Percentiles rank a stretch among this genome's conserved stretches.
phyloP scores from a whole-genome alignment of 1,140 invertebrate genomes.

The Camponotus pennsylvanicus region DNA sequence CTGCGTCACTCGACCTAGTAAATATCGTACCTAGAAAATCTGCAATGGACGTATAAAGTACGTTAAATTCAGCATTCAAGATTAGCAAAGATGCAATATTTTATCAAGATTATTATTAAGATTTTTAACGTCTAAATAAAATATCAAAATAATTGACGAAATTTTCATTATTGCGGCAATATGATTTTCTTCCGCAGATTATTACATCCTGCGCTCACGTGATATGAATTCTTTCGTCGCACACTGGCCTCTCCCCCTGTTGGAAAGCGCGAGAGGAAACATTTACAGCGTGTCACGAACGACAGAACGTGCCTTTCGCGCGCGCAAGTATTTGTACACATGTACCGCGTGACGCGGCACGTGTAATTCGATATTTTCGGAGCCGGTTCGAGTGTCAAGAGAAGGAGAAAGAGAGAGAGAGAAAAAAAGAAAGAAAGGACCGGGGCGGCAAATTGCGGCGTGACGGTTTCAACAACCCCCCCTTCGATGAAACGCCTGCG shows the following conservation, averaged over 20 bases:
- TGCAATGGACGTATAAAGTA: no score
- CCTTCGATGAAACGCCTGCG: slow-evolving; percentile 6
- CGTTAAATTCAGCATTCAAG: no score
- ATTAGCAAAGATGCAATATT: no score
- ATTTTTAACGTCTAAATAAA: no score
- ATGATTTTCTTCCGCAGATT: not conserved
- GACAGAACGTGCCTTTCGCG: slow-evolving; percentile 42
- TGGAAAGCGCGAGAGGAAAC: slow-evolving; percentile 40
- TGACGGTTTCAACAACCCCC: slow-evolving; percentile 32
- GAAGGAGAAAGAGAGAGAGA: not conserved
- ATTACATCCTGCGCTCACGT: not conserved
- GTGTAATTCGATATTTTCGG: slow-evolving; percentile 70
- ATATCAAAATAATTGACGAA: not conserved
- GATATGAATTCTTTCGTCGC: slow-evolving; percentile 17
- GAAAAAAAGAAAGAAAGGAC: not conserved
- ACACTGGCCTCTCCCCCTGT: not conserved
- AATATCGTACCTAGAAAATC: no score
- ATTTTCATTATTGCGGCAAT: not conserved
- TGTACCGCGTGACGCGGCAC: slow-evolving; percentile 51
- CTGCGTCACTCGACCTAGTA: no score
- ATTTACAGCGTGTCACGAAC: slow-evolving; percentile 49
- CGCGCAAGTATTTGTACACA: slow-evolving; percentile 67
- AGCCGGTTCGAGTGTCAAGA: slow-evolving; percentile 33
- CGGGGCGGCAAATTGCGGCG: slow-evolving; percentile 46
- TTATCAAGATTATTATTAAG: no score